These are phyloP conservation scores for Zeugodacus cucurbitae DNA, from an alignment of 1,140 invertebrate species.

Conservation along the genomic window DNA sequence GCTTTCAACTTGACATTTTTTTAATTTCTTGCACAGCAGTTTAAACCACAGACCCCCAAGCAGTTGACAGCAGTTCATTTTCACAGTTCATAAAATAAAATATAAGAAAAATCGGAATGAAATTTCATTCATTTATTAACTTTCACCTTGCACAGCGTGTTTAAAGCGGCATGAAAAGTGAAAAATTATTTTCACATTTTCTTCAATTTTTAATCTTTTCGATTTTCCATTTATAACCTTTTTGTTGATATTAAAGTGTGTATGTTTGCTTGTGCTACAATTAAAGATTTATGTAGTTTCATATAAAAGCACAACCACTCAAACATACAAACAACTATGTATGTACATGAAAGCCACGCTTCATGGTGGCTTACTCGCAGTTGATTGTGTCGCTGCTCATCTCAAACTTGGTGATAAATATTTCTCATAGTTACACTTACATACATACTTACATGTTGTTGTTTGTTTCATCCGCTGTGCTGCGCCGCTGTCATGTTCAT, in stretches of 20 bases:
- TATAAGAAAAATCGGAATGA: background rate
- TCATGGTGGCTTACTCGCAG: background rate
- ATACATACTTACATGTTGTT: too few species aligned
- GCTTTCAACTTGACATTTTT: background rate
- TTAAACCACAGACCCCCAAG: background rate
- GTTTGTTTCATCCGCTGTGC: too few species aligned
- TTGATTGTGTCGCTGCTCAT: background rate
- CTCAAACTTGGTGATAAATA: conserved; percentile 28
- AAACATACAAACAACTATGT: background rate
- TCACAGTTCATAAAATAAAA: background rate
- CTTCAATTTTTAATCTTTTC: background rate
- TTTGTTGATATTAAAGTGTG: background rate
- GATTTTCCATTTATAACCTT: background rate
- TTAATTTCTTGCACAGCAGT: background rate
- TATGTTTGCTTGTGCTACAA: background rate
- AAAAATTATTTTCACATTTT: background rate
- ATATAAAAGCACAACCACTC: background rate
- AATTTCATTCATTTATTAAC: background rate
- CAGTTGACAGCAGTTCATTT: background rate
- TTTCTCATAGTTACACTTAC: background rate
- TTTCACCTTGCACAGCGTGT: background rate
- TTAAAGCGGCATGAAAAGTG: background rate
- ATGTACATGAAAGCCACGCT: background rate
- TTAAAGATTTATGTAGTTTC: background rate
- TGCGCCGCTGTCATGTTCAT: conserved; percentile 3